Base-by-base conservation (phyloP, 2,888 invertebrate genomes). In the Netelia virgata region DNA sequence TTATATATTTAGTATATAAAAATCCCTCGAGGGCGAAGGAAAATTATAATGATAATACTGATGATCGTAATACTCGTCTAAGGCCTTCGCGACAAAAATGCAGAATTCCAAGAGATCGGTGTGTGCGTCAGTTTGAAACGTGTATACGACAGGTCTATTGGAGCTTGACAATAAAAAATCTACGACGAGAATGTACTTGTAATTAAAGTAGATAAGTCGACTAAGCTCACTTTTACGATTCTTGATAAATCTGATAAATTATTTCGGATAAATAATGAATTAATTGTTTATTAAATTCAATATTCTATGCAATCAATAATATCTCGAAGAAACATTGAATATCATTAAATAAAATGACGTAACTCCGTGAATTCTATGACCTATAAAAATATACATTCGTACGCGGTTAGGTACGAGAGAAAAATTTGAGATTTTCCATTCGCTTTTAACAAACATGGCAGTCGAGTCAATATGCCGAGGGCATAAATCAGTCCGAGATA, bases 401-500 rank as follows among this genome's bases (percentile, higher is more conserved):
- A 43, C 14, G 41, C 64, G 16, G 43, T 41, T 36, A 41, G 55
- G 23, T 53, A 28, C 28, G 18, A 20, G 55, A 55, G n/a, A 55
- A n/a, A 43, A 8, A 69, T 23, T 55, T 55, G 69, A 74, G 43
- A 75, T 75, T 75, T 81, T 81, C 75, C 41, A 69, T 75, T 81
- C 55, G 63, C 36, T 81, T 69, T 74, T 18, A 75, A 61, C 53
- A 75, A 68, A 74, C 69, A 75, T 68, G 53, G 55, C 75, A 81
- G 69, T 69, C 75, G 63, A 75, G 74, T 81, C 75, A 81, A 81
- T 81, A 74, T 75, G 69, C 74, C 63, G 74, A 50, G 68, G 43
- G 63, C 63, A 81, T 81, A 81, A 81, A 81, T 81, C 74, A 81
- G 69, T 74, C 69, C 43, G 75, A 66, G 80, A 68, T 68, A 80